These are phyloP conservation scores for Linnaemya vulpina DNA, from an alignment of 2,888 invertebrate genomes.

Conservation along the genomic window DNA sequence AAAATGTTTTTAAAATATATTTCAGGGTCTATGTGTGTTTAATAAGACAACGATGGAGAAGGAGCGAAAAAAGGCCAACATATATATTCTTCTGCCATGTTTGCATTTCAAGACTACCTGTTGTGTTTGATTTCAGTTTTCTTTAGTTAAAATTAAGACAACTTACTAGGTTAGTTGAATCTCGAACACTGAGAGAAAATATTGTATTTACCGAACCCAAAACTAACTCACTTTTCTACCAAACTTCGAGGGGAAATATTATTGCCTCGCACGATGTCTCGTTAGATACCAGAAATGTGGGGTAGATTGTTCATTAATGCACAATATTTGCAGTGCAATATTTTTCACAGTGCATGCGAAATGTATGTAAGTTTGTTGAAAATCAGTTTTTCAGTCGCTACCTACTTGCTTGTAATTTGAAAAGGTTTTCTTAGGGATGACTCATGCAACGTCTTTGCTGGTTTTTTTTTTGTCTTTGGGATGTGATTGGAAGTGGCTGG, in stretches of 20 bases:
- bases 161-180: conserved; percentile 67
- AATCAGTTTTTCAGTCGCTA: conserved; percentile 41
- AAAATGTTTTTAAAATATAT: conserved; percentile 60
- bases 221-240: background rate
- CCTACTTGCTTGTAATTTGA: conserved; percentile 29
- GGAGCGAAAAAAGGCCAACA: conserved; percentile 50
- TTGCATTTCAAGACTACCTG: conserved; percentile 67
- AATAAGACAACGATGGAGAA: conserved; percentile 39
- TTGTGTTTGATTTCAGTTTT: conserved; percentile 52
- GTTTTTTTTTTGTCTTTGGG: conserved; percentile 54
- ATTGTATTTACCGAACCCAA: no score
- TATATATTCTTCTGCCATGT: conserved; percentile 49
- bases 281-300: no score
- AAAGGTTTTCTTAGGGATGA: conserved; percentile 68
- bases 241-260: background rate
- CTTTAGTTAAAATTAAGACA: conserved; percentile 63
- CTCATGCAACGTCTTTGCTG: conserved; percentile 60
- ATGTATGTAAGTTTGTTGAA: conserved; percentile 12
- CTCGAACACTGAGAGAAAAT: conserved; percentile 42
- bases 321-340: no score
- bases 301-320: no score
- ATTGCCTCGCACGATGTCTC: no score
- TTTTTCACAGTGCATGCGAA: conserved; percentile 30
- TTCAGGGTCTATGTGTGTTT: conserved; percentile 56
- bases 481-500: conserved; percentile 62